Conservation (phyloP, 37 sponge, comb jelly and placozoan genomes). For the Agelas oroides region DNA sequence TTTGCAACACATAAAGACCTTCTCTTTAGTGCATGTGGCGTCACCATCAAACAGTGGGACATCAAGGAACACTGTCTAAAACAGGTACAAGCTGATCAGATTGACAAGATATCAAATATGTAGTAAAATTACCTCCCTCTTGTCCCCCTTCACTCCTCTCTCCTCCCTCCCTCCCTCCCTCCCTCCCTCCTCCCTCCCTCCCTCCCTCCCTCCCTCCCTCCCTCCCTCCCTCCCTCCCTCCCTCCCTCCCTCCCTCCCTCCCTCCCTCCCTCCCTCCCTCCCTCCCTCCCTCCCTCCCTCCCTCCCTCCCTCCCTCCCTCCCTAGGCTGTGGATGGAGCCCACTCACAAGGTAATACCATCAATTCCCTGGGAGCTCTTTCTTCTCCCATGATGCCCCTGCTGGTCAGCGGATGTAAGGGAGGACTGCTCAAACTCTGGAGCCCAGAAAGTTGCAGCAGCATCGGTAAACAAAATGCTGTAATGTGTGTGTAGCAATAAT, state of each 20-base stretch:
- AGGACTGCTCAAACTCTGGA: conserved; percentile 79
- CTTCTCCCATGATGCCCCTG: conserved; percentile 19
- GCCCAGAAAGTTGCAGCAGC: conserved; percentile 24
- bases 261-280: not conserved
- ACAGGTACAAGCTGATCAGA: conserved; percentile 60
- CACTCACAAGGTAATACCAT: conserved; percentile 73
- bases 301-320: not conserved
- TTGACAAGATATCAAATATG: too few relatives aligned
- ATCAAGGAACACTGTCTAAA: conserved; percentile 47
- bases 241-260: too few relatives aligned
- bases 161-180: too few relatives aligned
- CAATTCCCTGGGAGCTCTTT: conserved; percentile 56
- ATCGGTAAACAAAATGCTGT: conserved; percentile 66
- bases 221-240: too few relatives aligned
- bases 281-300: not conserved
- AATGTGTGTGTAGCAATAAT: not conserved
- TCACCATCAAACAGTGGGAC: conserved; percentile 81
- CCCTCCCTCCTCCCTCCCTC: too few relatives aligned
- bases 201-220: too few relatives aligned
- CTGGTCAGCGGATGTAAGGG: conserved; percentile 83
- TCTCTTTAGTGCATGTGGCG: conserved; percentile 76
- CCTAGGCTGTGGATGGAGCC: conserved; percentile 75
- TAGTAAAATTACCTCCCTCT: not conserved
- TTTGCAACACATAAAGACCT: conserved; percentile 49
- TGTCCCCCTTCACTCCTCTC: too few relatives aligned